Conservation (phyloP, 1,140 invertebrate genomes). For the Homalodisca vitripennis region DNA sequence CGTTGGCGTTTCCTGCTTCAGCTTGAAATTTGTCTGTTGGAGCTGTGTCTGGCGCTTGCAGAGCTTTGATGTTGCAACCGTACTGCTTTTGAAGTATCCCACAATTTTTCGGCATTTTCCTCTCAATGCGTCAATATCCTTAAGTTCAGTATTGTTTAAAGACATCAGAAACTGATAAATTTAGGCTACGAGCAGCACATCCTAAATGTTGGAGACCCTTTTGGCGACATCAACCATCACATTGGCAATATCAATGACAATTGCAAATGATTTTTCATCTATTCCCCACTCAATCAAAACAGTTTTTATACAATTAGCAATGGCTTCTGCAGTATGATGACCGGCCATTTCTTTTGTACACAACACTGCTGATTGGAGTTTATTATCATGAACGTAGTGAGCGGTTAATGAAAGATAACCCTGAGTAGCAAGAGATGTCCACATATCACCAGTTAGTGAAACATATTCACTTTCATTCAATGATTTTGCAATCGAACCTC, state of each 20-base stretch:
- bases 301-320: background rate
- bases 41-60: background rate
- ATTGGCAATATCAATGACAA: conserved; percentile 21
- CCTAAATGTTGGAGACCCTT: background rate
- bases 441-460: conserved; percentile 2
- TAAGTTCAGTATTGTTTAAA: background rate
- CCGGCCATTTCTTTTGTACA: background rate
- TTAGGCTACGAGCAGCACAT: conserved; percentile 21
- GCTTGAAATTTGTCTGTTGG: background rate
- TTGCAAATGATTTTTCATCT: background rate
- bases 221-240: conserved; percentile 5
- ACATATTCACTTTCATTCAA: background rate
- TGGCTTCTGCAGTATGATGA: conserved; percentile 10
- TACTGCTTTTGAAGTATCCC: conserved; percentile 24
- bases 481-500: background rate
- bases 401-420: background rate
- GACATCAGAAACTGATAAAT: conserved; percentile 17
- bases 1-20: conserved; percentile 20
- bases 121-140: background rate
- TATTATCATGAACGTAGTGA: conserved; percentile 2
- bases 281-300: conserved; percentile 1
- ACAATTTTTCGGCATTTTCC: conserved; percentile 20
- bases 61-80: background rate
- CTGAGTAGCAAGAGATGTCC: background rate
- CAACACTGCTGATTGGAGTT: conserved; percentile 9